These are phyloP conservation scores for Zoroaster sp. DNA, from an alignment of 53 echinoderm and acorn worm species.

Conservation along the genomic window DNA sequence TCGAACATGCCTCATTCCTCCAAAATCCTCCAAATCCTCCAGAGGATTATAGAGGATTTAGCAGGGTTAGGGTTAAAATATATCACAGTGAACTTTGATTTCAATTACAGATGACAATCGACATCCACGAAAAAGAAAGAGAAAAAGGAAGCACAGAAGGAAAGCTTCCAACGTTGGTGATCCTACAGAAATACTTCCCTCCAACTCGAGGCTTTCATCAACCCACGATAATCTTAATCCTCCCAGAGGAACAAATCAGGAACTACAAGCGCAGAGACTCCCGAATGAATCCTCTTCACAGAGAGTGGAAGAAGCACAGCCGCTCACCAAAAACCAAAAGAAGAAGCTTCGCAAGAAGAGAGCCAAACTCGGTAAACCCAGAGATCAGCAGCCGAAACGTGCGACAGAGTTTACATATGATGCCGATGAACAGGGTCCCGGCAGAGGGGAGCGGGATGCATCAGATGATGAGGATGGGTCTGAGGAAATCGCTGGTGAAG, in stretches of 20 bases:
- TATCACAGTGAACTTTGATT: no score
- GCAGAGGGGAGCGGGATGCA: not conserved
- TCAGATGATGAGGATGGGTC: not conserved
- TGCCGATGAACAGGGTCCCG: not conserved
- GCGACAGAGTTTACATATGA: not conserved
- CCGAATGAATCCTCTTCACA: not conserved
- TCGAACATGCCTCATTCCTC: no score
- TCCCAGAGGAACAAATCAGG: not conserved
- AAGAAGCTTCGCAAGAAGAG: conserved; percentile 15
- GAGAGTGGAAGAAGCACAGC: no score
- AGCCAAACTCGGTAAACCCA: conserved; percentile 5
- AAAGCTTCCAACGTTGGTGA: not conserved
- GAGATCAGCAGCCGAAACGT: not conserved
- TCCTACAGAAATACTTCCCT: not conserved
- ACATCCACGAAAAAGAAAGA: not conserved
- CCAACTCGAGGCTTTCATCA: no score
- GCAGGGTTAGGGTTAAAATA: no score
- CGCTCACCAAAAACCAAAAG: conserved; percentile 8
- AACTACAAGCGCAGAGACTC: not conserved
- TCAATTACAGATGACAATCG: no score
- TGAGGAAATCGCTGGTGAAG: not conserved
- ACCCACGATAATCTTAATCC: no score
- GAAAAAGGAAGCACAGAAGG: not conserved
- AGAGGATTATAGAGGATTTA: no score
- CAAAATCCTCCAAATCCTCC: no score